phyloP scores from a whole-genome alignment of 2,113 vertebrate genomes.

The Nyctibius bracteatus region DNA sequence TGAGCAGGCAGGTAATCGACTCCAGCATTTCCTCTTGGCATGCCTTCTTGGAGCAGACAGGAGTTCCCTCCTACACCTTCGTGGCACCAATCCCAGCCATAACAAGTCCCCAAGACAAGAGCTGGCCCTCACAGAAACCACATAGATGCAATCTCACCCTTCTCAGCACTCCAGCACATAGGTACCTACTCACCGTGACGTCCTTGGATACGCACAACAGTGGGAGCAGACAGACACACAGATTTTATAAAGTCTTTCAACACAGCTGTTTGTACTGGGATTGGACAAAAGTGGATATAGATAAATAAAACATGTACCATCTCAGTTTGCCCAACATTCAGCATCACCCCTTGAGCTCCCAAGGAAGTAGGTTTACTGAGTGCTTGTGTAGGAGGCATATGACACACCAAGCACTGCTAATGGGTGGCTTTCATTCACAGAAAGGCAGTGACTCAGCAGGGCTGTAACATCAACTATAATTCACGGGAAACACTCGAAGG shows the following conservation, averaged over 20 bases:
- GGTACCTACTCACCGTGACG: accelerated
- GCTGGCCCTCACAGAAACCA: background rate
- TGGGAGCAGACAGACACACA: accelerated
- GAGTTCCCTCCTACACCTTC: background rate
- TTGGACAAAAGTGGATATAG: background rate
- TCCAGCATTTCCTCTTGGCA: background rate
- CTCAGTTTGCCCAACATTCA: accelerated
- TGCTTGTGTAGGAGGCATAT: background rate
- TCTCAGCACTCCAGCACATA: accelerated
- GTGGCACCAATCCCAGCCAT: accelerated
- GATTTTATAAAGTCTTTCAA: background rate
- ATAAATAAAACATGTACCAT: background rate
- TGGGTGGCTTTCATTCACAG: background rate
- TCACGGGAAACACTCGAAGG: background rate
- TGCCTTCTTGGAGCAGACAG: background rate
- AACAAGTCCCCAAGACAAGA: background rate
- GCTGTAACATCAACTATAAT: background rate
- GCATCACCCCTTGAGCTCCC: background rate
- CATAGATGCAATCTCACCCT: background rate
- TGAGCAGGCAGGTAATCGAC: accelerated
- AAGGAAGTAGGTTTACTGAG: background rate
- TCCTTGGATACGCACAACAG: accelerated
- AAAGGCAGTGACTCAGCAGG: background rate
- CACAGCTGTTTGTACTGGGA: accelerated
- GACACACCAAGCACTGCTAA: background rate